Percentiles rank a stretch among this genome's conserved stretches.
Conservation (phyloP, 2,113 vertebrate species). For the Climacteris rufus region DNA sequence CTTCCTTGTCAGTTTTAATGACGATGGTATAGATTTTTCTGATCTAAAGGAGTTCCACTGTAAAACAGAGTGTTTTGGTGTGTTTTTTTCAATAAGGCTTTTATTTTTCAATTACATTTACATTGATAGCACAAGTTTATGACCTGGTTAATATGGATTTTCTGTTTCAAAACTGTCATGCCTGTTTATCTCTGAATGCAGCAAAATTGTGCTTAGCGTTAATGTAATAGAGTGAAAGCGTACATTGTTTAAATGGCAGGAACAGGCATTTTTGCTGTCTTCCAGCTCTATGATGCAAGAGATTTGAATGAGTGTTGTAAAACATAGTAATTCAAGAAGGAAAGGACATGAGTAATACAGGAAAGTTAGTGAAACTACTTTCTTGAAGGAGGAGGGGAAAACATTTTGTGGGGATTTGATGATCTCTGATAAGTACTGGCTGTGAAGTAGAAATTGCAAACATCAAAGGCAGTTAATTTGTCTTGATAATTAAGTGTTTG, state of each 20-base stretch:
- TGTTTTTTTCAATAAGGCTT: not conserved
- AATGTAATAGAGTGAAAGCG: not conserved
- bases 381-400: not conserved
- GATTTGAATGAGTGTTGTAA: not conserved
- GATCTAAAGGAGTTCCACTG: not conserved
- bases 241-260: not conserved
- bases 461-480: not conserved
- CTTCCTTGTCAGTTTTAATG: not conserved
- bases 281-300: not conserved
- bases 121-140: not conserved
- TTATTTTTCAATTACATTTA: conserved; percentile 31
- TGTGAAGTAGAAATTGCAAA: not conserved
- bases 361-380: not conserved
- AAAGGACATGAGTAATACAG: not conserved
- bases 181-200: not conserved
- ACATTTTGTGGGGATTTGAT: not conserved
- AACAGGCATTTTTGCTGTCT: conserved; percentile 39
- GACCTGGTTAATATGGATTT: not conserved
- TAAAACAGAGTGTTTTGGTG: not conserved
- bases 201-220: not conserved
- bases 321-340: not conserved
- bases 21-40: not conserved
- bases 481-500: not conserved
- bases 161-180: not conserved
- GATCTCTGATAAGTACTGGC: not conserved